Base-by-base conservation (phyloP, 2,888 invertebrate species). In the Buathra laborator region DNA sequence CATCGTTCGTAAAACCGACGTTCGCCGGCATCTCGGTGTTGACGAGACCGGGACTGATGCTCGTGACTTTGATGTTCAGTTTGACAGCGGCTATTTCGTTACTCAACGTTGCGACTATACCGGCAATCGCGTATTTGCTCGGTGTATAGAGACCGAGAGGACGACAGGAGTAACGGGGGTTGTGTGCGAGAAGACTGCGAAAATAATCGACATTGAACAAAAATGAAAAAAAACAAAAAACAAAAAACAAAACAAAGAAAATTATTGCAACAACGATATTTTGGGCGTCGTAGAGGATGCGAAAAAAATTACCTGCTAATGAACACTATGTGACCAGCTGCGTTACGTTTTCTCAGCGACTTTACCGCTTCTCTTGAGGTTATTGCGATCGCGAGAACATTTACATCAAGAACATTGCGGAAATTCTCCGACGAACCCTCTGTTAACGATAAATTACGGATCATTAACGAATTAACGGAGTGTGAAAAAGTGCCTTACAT, bases 21-120 rank as follows among this genome's bases (percentile, higher is more conserved):
- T 85, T 72, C 84, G 84, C 81, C 86, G 93, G 94, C 83, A 95
- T 94, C 83, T 95, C 94, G 0, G 95, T 96, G 70, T 94, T 94
- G 51, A 96, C 95, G 88, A 96, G 90, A 12, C 96, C 96, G 0
- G 96, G 96, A 66, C 95, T 95, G 66, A 96, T 93, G 87, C 95
- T 96, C 96, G 91, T 90, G 6, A 93, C 89, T 86, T 93, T 91
- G 46, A 94, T 93, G 74, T 91, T 90, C 3, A 93, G 91, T 46
- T 92, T 89, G 7, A 87, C 85, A 12, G 88, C 90, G 1, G 92
- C 90, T 16, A 95, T 90, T 88, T 95, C 95, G 51, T 90, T 86
- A 6, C 94, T 91, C 12, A 95, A 90, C 14, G 94, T 94, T 32
- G 94, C 94, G 0, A 94, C 93, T 24, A 95, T 84, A 0, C 94